Conservation (phyloP, 2,888 invertebrate species). For the Yponomeuta malinellus region DNA sequence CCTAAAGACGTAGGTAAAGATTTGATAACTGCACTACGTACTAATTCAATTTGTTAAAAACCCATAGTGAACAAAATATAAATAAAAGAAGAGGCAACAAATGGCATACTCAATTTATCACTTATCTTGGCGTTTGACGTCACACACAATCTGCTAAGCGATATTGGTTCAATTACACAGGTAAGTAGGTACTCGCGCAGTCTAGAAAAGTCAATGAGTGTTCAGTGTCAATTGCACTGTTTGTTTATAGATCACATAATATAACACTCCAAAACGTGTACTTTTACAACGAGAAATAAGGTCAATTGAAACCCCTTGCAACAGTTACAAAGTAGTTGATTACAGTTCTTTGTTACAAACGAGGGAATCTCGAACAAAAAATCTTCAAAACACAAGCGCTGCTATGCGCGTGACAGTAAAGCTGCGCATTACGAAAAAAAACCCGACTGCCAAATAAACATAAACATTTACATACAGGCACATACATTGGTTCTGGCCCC, state of each 20-base stretch:
- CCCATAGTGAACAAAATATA: no score
- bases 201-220: neutral
- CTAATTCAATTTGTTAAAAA: no score
- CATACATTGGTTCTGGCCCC: no score
- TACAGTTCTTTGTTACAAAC: neutral
- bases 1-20: no score
- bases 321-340: neutral
- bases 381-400: neutral
- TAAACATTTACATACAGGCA: no score
- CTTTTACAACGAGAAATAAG: neutral
- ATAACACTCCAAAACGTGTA: neutral
- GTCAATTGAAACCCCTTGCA: neutral
- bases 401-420: constrained; percentile 2
- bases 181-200: neutral
- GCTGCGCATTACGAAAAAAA: constrained; percentile 10
- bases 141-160: neutral
- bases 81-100: no score
- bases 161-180: neutral
- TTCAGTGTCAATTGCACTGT: neutral
- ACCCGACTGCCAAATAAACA: no score
- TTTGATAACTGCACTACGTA: no score
- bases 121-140: neutral
- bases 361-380: neutral
- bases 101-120: neutral
- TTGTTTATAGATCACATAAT: neutral